A percentile compares a stretch with the other conserved stretches of the same genome.
These are phyloP conservation scores for Epirrhoe alternata DNA, from an alignment of 2,888 invertebrate species.

Conservation along the genomic window DNA sequence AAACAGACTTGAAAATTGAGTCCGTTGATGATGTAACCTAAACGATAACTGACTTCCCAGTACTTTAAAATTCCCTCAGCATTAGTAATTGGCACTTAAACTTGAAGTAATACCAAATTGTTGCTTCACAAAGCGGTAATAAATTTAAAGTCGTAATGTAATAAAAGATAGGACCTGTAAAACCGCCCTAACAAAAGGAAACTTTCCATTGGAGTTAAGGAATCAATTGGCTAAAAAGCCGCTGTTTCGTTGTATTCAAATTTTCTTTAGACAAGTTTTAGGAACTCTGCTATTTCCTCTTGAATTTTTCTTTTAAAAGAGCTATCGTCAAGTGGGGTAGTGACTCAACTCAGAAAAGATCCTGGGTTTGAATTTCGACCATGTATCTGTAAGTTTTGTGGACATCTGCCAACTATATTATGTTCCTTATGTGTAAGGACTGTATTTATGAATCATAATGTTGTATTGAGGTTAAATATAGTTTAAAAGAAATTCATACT, in stretches of 20 bases:
- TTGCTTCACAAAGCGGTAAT: constrained; percentile 40
- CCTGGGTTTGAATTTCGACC: too few species aligned
- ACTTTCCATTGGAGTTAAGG: constrained; percentile 38
- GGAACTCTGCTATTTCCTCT: constrained; percentile 8
- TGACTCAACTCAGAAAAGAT: too few species aligned
- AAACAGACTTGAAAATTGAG: not conserved
- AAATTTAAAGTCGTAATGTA: constrained; percentile 41
- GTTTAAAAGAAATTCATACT: too few species aligned
- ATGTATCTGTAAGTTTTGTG: too few species aligned
- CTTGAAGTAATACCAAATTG: constrained; percentile 41
- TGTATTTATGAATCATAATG: too few species aligned
- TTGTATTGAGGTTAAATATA: too few species aligned
- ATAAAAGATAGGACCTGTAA: constrained; percentile 41
- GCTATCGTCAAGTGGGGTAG: too few species aligned
- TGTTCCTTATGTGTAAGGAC: too few species aligned
- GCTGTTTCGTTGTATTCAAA: constrained; percentile 33
- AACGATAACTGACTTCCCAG: constrained; percentile 25
- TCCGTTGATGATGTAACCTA: not conserved
- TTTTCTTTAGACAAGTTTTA: constrained; percentile 29
- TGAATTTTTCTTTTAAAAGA: not conserved
- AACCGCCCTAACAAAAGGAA: constrained; percentile 41
- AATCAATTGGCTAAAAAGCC: constrained; percentile 32
- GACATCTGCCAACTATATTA: too few species aligned
- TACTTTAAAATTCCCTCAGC: constrained; percentile 24
- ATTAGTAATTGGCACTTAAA: constrained; percentile 32